Conservation (phyloP, 2,888 invertebrate genomes). For the Apeira syringaria region DNA sequence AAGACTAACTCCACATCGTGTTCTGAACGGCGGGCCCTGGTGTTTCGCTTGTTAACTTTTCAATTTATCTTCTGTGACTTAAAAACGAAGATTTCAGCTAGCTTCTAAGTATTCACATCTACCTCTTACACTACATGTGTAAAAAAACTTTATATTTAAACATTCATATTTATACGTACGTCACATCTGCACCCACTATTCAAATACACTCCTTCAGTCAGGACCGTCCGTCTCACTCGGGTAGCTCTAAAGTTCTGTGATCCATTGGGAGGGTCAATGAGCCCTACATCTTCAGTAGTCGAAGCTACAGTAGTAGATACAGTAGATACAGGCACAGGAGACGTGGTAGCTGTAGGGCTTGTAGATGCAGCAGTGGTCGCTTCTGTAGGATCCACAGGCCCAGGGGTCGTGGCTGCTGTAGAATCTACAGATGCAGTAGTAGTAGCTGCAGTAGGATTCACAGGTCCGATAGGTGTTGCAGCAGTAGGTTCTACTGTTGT, state of each 20-base stretch:
- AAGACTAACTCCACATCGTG: too few species aligned
- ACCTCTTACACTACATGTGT: too few species aligned
- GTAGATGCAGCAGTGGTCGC: background rate
- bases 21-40: too few species aligned
- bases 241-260: background rate
- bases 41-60: too few species aligned
- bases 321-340: background rate
- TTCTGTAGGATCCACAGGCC: background rate
- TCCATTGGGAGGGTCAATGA: background rate
- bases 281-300: background rate
- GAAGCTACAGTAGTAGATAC: background rate
- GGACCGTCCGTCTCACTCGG: conserved; percentile 8
- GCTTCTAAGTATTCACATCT: too few species aligned
- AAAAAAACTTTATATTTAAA: background rate
- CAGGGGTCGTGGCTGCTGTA: conserved; percentile 3
- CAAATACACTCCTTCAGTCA: background rate
- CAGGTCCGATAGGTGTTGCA: background rate
- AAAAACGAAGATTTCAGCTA: too few species aligned
- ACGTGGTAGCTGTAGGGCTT: background rate
- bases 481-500: background rate
- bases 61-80: too few species aligned
- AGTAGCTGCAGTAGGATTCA: background rate
- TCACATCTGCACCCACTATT: conserved; percentile 7
- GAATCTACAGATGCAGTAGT: conserved; percentile 9
- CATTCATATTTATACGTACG: conserved; percentile 14